Conservation (phyloP, 1,140 invertebrate species). For the Tenebrio molitor region DNA sequence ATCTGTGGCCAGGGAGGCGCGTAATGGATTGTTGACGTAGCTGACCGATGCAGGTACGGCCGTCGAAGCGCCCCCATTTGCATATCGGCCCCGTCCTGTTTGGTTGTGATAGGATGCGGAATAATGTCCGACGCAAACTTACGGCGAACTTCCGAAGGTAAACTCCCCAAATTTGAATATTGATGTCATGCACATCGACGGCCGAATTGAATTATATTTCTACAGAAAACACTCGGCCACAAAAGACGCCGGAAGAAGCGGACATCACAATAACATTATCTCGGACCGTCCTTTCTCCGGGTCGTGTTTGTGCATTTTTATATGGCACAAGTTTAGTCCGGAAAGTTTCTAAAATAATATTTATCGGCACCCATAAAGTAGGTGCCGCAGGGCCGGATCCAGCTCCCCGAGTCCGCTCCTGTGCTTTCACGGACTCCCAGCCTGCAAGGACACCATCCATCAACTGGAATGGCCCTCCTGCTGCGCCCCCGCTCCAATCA, state of each 20-base stretch:
- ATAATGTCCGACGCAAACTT: conserved; percentile 63
- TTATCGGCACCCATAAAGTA: conserved; percentile 1
- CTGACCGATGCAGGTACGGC: conserved; percentile 65
- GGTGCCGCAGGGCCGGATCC: neutral
- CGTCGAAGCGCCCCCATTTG: conserved; percentile 59
- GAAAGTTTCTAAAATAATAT: conserved; percentile 36
- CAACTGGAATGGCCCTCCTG: neutral
- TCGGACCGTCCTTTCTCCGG: conserved; percentile 25
- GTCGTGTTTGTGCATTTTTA: conserved; percentile 37
- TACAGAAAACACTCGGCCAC: conserved; percentile 22
- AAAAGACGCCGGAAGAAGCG: neutral
- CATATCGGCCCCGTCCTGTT: conserved; percentile 64
- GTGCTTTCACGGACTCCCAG: too few relatives aligned
- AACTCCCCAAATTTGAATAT: conserved; percentile 48
- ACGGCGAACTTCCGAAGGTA: conserved; percentile 49
- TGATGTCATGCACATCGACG: conserved; percentile 46
- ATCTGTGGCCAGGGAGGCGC: conserved; percentile 53
- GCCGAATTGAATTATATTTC: conserved; percentile 45
- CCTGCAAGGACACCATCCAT: conserved; percentile 2
- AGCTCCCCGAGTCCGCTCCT: neutral
- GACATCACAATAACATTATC: conserved; percentile 41
- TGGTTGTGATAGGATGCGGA: conserved; percentile 62
- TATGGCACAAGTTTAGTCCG: conserved; percentile 17
- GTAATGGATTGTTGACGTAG: conserved; percentile 65
- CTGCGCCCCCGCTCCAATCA: neutral